Conservation (phyloP, 2,113 vertebrate genomes). For the Misgurnus mizolepis region DNA sequence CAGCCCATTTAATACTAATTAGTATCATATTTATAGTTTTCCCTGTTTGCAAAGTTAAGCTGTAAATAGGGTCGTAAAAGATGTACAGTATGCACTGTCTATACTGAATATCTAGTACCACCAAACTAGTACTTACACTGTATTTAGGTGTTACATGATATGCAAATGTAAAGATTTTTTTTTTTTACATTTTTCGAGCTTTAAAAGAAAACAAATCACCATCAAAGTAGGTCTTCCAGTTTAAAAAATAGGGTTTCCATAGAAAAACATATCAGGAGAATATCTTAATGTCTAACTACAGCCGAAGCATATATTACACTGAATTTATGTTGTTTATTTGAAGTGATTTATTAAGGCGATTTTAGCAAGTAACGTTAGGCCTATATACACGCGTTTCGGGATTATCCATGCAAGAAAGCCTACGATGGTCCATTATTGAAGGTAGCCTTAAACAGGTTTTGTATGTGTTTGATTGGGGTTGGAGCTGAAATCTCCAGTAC, state of each 20-base stretch:
- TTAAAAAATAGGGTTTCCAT: constrained; percentile 4
- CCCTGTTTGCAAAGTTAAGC: too few relatives aligned
- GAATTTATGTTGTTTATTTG: background rate
- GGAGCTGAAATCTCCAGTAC: too few relatives aligned
- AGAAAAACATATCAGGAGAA: background rate
- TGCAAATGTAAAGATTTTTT: background rate
- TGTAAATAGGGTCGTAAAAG: too few relatives aligned
- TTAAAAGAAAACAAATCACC: background rate
- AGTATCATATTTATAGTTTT: too few relatives aligned
- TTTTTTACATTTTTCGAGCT: background rate
- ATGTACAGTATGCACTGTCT: too few relatives aligned
- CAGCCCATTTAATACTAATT: too few relatives aligned
- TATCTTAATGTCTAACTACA: constrained; percentile 1
- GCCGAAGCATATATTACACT: background rate
- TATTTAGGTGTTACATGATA: background rate
- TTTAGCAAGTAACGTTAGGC: too few relatives aligned
- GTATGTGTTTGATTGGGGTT: too few relatives aligned
- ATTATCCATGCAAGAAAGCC: too few relatives aligned
- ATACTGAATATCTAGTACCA: background rate
- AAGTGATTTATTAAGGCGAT: background rate
- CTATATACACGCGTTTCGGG: too few relatives aligned
- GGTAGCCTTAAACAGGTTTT: too few relatives aligned
- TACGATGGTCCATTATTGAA: too few relatives aligned
- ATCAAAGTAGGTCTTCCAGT: background rate
- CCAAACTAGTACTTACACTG: background rate